Evolutionary conservation across 1,140 invertebrate species (phyloP).

Genomic region (Homalodisca vitripennis): DNA sequence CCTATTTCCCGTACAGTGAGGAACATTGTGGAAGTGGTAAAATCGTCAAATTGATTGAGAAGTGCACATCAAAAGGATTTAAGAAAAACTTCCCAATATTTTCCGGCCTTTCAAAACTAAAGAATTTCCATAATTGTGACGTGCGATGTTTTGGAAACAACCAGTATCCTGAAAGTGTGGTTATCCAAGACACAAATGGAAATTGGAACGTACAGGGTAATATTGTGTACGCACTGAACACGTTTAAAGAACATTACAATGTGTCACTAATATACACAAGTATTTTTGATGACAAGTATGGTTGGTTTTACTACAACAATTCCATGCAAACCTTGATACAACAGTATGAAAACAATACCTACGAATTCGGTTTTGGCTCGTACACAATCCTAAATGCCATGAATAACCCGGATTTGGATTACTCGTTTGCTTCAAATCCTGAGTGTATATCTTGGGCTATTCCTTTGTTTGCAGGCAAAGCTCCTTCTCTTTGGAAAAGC

Average conservation of each 20-base stretch:
- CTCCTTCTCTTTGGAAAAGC: neutral
- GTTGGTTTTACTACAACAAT: neutral
- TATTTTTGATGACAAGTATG: neutral
- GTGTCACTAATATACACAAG: neutral
- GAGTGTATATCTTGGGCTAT: neutral
- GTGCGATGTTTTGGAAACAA: slow-evolving; percentile 1
- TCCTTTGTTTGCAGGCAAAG: neutral
- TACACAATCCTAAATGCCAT: neutral
- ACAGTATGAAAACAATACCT: neutral
- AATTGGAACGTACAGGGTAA: neutral
- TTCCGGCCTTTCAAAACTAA: neutral
- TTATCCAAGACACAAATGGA: neutral
- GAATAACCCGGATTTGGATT: neutral
- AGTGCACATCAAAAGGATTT: neutral
- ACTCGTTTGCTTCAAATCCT: neutral
- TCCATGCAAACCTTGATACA: neutral
- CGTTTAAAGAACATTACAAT: neutral
- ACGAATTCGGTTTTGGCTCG: neutral
- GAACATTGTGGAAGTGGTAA: neutral
- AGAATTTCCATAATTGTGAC: neutral
- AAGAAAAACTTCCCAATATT: neutral
- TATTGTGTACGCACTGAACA: neutral
- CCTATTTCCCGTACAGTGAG: neutral
- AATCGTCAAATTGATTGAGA: neutral
- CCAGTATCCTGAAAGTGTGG: neutral